Evolutionary conservation across 2,888 invertebrate genomes (phyloP), one percentile per base, ranked within the genome.

Genomic region (Dryomyza anilis): DNA sequence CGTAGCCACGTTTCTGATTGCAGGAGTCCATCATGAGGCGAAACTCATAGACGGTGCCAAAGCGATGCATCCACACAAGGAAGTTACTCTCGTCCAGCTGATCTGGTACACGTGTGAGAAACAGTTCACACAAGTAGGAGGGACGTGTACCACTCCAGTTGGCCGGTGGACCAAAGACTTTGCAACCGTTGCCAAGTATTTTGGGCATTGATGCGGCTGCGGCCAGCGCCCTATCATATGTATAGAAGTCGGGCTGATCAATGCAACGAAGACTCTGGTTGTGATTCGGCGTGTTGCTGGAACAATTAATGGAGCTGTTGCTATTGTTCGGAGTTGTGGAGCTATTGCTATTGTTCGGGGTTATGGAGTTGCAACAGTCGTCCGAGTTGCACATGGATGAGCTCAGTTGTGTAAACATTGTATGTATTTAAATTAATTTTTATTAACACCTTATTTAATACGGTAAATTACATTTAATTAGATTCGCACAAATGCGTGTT

Each of bases 31-130:
- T 73, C 10, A 78, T 75, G 1, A 79, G 64, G 1, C 79, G 74
- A 43, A 78, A 76, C 62, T 78, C 76, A 52, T 78, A 79, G n/a
- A 79, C 74, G 16, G 67, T 65, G 0, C 79, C 79, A 60, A 78
- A 78, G 4, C 76, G 71, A 12, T 74, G 55, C 64, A 79, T 77
- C 8, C 74, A 74, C 3, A 72, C 67, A 4, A 78, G 23, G 1
- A 79, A 66, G 8, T 69, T 70, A 2, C 72, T 64, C 57, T 76
- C 78, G 30, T 69, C 66, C 4, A 77, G 50, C 36, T 71, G 65
- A 16, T 72, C 72, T 4, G 78, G 78, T 12, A 79, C 75, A 16
- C 71, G 72, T 1, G 75, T 75, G 3, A 79, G 73, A 65, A 73
- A 77, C 2, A 79, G 29, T 53, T 79, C 79, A 48, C 78, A 78